Conservation (phyloP, 2,113 vertebrate species). For the Eidolon helvum region DNA sequence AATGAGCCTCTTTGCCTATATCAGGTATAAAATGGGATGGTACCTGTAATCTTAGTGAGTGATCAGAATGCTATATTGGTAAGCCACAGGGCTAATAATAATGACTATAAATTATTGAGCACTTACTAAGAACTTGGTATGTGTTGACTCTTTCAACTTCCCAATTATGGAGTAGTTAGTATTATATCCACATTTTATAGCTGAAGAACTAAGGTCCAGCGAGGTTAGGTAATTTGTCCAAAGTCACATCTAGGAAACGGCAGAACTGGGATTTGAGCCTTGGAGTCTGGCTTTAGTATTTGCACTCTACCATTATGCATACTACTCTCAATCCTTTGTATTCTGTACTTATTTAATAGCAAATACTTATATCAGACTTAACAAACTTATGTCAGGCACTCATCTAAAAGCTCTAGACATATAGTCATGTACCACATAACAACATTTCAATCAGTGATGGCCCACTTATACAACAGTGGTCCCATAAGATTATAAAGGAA, state of each 20-base stretch:
- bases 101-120: not conserved
- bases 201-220: not conserved
- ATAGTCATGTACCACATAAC: not conserved
- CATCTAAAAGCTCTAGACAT: not conserved
- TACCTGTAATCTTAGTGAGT: not conserved
- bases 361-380: not conserved
- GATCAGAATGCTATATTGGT: not conserved
- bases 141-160: not conserved
- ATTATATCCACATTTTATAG: not conserved
- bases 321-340: not conserved
- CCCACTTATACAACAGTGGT: not conserved
- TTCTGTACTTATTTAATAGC: not conserved
- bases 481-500: not conserved
- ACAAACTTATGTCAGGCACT: not conserved
- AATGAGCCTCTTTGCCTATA: not conserved
- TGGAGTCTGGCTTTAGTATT: not conserved
- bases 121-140: not conserved
- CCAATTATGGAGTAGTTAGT: not conserved
- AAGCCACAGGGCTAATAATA: not conserved
- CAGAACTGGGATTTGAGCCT: not conserved
- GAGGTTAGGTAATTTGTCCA: slow-evolving; percentile 16
- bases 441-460: not conserved
- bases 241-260: not conserved
- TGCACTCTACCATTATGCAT: not conserved
- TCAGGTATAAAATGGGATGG: not conserved